These are phyloP conservation scores for Hippoglossus stenolepis DNA, from an alignment of 2,113 vertebrate species.

Conservation along the genomic window DNA sequence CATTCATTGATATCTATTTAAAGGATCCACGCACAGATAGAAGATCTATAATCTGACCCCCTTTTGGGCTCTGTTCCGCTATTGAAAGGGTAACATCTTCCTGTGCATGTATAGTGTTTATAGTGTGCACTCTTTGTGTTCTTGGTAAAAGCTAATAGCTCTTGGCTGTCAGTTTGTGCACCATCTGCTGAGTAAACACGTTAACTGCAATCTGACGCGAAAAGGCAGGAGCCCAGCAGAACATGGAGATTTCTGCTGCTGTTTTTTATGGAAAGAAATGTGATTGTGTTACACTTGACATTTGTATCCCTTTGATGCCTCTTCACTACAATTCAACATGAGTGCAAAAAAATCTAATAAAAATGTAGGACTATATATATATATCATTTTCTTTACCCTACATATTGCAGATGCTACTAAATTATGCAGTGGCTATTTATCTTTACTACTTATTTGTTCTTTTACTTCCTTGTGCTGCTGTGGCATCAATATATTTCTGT, in stretches of 20 bases:
- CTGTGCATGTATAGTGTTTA: conserved; percentile 7
- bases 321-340: not conserved
- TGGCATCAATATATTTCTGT: not conserved
- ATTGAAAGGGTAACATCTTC: conserved; percentile 34
- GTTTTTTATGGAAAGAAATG: not conserved
- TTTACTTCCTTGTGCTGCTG: not conserved
- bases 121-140: not conserved
- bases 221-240: conserved; percentile 5
- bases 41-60: not conserved
- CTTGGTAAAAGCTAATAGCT: not conserved
- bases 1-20: conserved; percentile 20
- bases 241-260: not conserved
- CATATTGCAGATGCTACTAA: not conserved
- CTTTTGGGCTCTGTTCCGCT: not conserved
- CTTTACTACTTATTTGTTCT: not conserved
- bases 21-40: conserved; percentile 4
- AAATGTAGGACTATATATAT: not conserved
- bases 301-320: not conserved
- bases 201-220: conserved; percentile 35
- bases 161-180: conserved; percentile 23
- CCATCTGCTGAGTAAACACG: conserved; percentile 59
- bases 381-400: not conserved
- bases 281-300: not conserved
- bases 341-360: not conserved
- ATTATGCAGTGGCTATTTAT: not conserved